Evolutionary conservation across 2,113 vertebrate species (phyloP), one percentile per base, ranked within the genome.

Genomic region (Haliaeetus leucogaster): DNA sequence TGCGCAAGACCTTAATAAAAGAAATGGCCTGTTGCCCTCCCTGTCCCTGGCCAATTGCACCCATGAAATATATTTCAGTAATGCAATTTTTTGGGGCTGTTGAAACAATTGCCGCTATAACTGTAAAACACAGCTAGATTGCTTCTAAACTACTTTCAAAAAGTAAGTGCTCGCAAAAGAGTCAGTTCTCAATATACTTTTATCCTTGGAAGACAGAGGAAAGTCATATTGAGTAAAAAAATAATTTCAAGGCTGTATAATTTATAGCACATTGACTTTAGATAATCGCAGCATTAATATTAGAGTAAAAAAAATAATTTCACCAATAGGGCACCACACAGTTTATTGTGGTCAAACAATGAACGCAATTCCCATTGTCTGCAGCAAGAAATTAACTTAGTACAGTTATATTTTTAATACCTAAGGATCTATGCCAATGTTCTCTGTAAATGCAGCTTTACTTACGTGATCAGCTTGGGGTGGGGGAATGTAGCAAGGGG

Each of bases 11-110:
- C 97, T 98, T 98, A 98, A 98, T 98, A 98, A 98, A 98, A 98
- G 97, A 98, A 98, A 98, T 98, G 98, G 98, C 98, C 98, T 97
- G 97, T 97, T 98, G 98, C 98, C 98, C 98, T 98, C 97, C 98
- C 98, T 98, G 97, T 98, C 98, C 97, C 98, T 98, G 97, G 98
- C 98, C 98, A 98, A 98, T 98, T 98, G 98, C 98, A 98, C 98
- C 98, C 98, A 98, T 98, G 98, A 98, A 98, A 98, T 98, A 98
- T 98, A 98, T 98, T 99, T 98, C 98, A 98, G 98, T 98, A 98
- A 98, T 98, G 98, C 98, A 98, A 98, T 98, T 98, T 98, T 98
- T 97, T 59, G 98, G 97, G 98, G 98, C 97, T 98, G 98, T 98
- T 98, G 98, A 98, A 98, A 98, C 98, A 98, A 98, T 98, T 98